Percentiles rank a stretch among this genome's conserved stretches.
phyloP scores from a whole-genome alignment of 1,140 invertebrate genomes.

The Spodoptera frugiperda region DNA sequence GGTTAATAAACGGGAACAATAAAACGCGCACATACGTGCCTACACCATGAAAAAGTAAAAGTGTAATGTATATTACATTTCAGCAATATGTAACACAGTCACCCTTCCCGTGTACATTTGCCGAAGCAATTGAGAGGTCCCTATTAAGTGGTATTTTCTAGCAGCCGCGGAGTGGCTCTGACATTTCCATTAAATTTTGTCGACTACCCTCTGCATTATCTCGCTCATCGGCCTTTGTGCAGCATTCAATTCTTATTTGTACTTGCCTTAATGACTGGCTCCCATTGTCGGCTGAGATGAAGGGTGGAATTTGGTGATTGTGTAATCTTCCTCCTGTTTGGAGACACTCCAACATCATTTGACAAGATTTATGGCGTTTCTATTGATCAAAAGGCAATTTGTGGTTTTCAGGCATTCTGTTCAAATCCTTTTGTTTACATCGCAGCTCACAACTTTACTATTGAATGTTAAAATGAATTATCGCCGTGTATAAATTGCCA shows the following conservation, averaged over 20 bases:
- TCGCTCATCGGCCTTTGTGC: conserved; percentile 31
- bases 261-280: conserved; percentile 32
- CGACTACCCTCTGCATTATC: conserved; percentile 37
- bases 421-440: too few species aligned
- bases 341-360: background rate
- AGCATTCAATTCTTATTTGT: conserved; percentile 37
- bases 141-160: conserved; percentile 40
- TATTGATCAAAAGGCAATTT: background rate
- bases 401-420: too few species aligned
- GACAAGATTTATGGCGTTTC: background rate
- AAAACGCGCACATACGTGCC: too few species aligned
- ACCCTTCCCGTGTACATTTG: conserved; percentile 15
- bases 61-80: background rate
- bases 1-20: too few species aligned
- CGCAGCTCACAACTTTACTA: background rate
- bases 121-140: conserved; percentile 27
- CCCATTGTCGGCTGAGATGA: conserved; percentile 6
- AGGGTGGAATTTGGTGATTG: conserved; percentile 21
- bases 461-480: too few species aligned
- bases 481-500: background rate
- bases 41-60: too few species aligned
- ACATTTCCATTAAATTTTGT: conserved; percentile 60
- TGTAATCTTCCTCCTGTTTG: background rate
- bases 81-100: background rate
- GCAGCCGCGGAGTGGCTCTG: conserved; percentile 45